Base-by-base conservation (phyloP, 2,888 invertebrate species). In the Cecidostiba fungosa region DNA sequence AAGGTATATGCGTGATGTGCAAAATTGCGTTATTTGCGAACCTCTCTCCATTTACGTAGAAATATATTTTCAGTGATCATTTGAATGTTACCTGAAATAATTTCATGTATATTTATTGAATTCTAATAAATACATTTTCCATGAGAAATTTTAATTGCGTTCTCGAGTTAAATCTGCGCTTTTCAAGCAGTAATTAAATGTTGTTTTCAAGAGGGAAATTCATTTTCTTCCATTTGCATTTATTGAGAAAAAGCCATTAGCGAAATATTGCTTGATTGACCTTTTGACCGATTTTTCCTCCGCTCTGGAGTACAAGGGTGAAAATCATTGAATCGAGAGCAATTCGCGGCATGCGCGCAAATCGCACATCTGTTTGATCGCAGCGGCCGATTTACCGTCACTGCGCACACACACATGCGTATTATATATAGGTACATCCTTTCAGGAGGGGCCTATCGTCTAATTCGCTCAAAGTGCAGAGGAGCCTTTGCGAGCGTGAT, bases 311-410 rank as follows among this genome's bases (percentile, higher is more conserved):
- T 16, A 6, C 32, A 36, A 39, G 77, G 79, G 78, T 74, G 78
- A 59, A 79, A 78, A 36, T 74, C 78, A 76, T 32, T 76, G 77
- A 47, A 76, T 76, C 59, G 85, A 80, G 80, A 77, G 29, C 47
- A 70, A 80, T 69, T 76, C 80, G 79, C 80, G 77, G 69, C 59
- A n/a, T 39, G 66, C 62, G 54, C 47, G 29, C 50, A 19, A 62
- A 26, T 32, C 77, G 80, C 76, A 66, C 85, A 85, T 85, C 80
- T 85, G 85, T 80, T 85, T 85, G 84, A 84, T 78, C 84, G 73
- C 50, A 19, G 54, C 69, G 43, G 23, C 19, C 19, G 19, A 66
- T 16, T 29, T 50, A 14, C 54, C 72, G 43, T 69, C 29, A n/a
- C 59, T 14, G 43, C 36, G 47, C 36, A 19, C 39, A 43, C 54